A percentile compares a stretch with the other conserved stretches of the same genome.
These are phyloP conservation scores for Prionailurus viverrinus DNA, from an alignment of 2,113 vertebrate genomes.

Conservation along the genomic window DNA sequence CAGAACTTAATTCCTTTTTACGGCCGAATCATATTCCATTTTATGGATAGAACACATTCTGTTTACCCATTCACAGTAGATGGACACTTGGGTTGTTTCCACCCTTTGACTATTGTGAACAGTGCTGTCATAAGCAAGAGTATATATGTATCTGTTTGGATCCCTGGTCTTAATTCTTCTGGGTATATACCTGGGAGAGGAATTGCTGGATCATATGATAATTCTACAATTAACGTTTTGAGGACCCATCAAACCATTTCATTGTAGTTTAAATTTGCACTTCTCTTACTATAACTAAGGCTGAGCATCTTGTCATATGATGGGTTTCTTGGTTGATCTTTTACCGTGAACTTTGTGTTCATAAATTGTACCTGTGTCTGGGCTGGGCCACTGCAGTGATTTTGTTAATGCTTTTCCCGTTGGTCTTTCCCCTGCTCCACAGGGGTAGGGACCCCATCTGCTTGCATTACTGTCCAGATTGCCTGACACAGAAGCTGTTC, in stretches of 20 bases:
- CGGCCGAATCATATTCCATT: too few species aligned
- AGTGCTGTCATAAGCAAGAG: neutral
- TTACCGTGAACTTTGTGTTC: neutral
- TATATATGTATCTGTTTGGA: neutral
- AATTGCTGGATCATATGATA: neutral
- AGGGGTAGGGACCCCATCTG: neutral
- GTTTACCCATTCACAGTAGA: neutral
- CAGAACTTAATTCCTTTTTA: neutral
- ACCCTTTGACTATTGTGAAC: neutral
- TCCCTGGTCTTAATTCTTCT: neutral
- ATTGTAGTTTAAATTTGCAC: neutral
- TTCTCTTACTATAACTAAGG: neutral
- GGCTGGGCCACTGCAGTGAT: neutral
- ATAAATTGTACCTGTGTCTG: neutral
- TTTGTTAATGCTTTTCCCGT: neutral
- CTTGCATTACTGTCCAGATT: neutral
- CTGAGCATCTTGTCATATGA: neutral
- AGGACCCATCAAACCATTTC: neutral
- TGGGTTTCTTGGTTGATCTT: neutral
- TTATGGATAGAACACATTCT: neutral
- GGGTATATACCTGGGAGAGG: neutral
- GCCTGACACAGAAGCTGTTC: neutral
- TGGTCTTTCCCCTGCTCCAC: neutral
- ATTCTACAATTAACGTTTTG: neutral
- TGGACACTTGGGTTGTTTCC: neutral